A percentile compares a stretch with the other conserved stretches of the same genome.
Evolutionary conservation across 30 jellyfish, hydroid and myxozoan genomes (phyloP).

Genomic region (Catostylus mosaicus): DNA sequence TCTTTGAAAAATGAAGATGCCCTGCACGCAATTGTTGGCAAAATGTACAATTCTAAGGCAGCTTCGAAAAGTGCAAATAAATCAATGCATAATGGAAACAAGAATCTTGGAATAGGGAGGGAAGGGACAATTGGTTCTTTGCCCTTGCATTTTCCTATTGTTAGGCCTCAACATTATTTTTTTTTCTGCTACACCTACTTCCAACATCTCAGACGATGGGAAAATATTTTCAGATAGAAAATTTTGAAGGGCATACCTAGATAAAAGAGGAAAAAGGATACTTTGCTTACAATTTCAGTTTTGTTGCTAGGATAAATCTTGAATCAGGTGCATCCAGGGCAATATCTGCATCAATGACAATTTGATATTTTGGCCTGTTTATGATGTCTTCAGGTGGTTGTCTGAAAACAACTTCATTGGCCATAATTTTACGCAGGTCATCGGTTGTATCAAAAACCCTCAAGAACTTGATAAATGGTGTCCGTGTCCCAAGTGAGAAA

Average conservation of each 20-base stretch:
- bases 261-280: background rate
- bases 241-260: too few relatives aligned
- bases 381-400: slow-evolving; percentile 91
- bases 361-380: slow-evolving; percentile 89
- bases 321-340: slow-evolving; percentile 99
- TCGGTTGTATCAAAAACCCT: slow-evolving; percentile 90
- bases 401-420: slow-evolving; percentile 89
- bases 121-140: too few relatives aligned
- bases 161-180: too few relatives aligned
- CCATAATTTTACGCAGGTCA: slow-evolving; percentile 89
- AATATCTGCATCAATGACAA: slow-evolving; percentile 92
- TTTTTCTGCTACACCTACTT: background rate
- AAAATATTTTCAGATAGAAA: background rate
- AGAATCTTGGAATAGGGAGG: too few relatives aligned
- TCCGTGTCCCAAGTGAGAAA: slow-evolving; percentile 91
- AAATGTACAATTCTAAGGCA: too few relatives aligned
- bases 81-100: too few relatives aligned
- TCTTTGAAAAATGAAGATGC: too few relatives aligned
- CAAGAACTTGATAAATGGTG: slow-evolving; percentile 88
- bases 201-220: background rate
- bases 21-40: too few relatives aligned
- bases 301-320: slow-evolving; percentile 67
- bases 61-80: too few relatives aligned
- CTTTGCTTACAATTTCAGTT: slow-evolving; percentile 58
- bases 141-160: too few relatives aligned